Evolutionary conservation across 2,113 vertebrate genomes (phyloP), one percentile per base, ranked within the genome.

Genomic region (Ariopsis seemanni): DNA sequence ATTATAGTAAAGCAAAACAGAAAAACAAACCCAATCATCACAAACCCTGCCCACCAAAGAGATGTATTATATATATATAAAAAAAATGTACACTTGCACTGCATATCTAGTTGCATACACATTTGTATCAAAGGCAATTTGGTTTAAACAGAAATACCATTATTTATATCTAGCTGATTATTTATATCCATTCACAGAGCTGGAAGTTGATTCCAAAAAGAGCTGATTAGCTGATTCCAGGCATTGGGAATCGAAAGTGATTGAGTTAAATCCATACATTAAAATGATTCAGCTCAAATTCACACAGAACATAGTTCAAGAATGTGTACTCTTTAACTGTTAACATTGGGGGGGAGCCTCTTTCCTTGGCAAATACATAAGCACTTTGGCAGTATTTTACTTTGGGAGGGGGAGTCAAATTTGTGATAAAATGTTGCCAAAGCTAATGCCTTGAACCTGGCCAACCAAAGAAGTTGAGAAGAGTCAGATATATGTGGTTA

Each of bases 21-120:
- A 82, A 82, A 62, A 79, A 58, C 9, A 80, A 80, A 30, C 2
- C 30, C 77, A 79, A 79, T 79, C 34, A 81, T 81, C 78, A 80
- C 27, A 60, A 81, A 82, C 79, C 79, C 30, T 48, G 20, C n/a
- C 30, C 79, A 82, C 79, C 55, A 81, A 58, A 81, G 62, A 42
- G 34, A 42, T 42, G 34, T 42, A 42, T 42, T 17, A 71, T 75
- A 50, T 22, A 52, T 30, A 79, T 52, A 77, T 52, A 77, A 18
- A 42, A 42, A 42, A 42, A 42, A 50, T 22, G 18, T 48, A 60
- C 27, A 58, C 78, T 20, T 4, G 22, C 53, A 80, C 78, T 60
- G 78, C 78, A 81, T 5, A 81, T 9, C 55, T 42, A 14, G 27
- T 10, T 57, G n/a, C 78, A 42, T 62, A 74, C 7, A 53, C 58